A percentile compares a stretch with the other conserved stretches of the same genome.
Evolutionary conservation across 2,888 invertebrate species (phyloP).

Genomic region (Synanthedon formicaeformis): DNA sequence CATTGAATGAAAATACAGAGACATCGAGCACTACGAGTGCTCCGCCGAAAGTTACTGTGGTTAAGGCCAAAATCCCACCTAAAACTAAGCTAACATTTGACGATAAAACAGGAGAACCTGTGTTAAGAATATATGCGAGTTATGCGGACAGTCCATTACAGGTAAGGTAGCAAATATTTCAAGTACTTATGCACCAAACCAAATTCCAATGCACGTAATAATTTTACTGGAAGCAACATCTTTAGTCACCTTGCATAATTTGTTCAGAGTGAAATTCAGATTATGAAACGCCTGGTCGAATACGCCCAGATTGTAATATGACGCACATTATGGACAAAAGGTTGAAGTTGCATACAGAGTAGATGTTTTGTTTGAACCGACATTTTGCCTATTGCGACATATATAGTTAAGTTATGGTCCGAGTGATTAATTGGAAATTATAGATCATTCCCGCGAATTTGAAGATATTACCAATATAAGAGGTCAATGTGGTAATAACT

Average conservation of each 20-base stretch:
- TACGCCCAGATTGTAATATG: too few relatives aligned
- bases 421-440: too few relatives aligned
- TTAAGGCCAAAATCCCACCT: conserved; percentile 55
- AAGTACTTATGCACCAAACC: not conserved
- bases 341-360: too few relatives aligned
- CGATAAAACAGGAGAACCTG: conserved; percentile 57
- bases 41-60: conserved; percentile 31
- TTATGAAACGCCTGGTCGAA: too few relatives aligned
- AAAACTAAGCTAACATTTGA: conserved; percentile 56
- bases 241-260: not conserved
- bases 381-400: too few relatives aligned
- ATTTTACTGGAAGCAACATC: not conserved
- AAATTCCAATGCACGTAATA: not conserved
- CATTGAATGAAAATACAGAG: conserved; percentile 27
- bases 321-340: too few relatives aligned
- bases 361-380: too few relatives aligned
- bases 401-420: too few relatives aligned
- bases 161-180: conserved; percentile 20
- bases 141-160: conserved; percentile 44
- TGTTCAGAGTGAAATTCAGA: too few relatives aligned
- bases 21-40: conserved; percentile 14
- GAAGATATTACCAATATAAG: too few relatives aligned
- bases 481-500: too few relatives aligned
- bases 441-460: too few relatives aligned
- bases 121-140: conserved; percentile 69